Percentiles rank a stretch among this genome's conserved stretches.
Conservation (phyloP, 2,113 vertebrate species). For the Hemiscyllium ocellatum region DNA sequence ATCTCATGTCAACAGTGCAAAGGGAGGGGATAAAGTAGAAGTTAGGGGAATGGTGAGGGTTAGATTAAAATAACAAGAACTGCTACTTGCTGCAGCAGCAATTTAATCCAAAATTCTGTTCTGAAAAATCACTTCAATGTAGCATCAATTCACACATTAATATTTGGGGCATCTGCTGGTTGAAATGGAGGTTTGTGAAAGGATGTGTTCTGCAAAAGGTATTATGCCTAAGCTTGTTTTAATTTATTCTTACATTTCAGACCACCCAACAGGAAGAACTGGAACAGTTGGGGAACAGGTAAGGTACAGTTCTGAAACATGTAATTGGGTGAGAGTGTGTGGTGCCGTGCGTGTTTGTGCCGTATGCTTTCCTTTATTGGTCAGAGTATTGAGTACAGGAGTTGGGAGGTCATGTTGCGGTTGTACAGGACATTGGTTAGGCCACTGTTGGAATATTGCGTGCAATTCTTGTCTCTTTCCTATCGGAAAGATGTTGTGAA, state of each 20-base stretch:
- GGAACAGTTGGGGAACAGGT: slow-evolving; percentile 66
- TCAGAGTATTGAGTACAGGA: too few relatives aligned
- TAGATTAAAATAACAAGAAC: background rate
- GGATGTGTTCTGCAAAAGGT: background rate
- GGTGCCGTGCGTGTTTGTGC: background rate
- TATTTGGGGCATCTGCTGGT: background rate
- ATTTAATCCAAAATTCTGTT: background rate
- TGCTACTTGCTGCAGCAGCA: background rate
- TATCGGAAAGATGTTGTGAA: too few relatives aligned
- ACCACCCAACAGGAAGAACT: slow-evolving; percentile 56
- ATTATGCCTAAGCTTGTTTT: background rate
- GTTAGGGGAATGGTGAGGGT: background rate
- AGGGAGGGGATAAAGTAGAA: background rate
- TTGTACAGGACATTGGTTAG: too few relatives aligned
- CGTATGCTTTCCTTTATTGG: too few relatives aligned
- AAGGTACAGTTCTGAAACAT: slow-evolving; percentile 40
- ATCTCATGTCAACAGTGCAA: background rate
- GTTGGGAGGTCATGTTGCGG: too few relatives aligned
- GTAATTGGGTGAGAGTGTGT: background rate
- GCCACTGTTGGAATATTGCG: too few relatives aligned
- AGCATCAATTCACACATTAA: background rate
- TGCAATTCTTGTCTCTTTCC: too few relatives aligned
- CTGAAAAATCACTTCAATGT: background rate
- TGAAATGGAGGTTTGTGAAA: background rate
- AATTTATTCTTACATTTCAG: slow-evolving; percentile 50